Evolutionary conservation across 2,888 invertebrate species (phyloP).

Genomic region (Brassicogethes aeneus): DNA sequence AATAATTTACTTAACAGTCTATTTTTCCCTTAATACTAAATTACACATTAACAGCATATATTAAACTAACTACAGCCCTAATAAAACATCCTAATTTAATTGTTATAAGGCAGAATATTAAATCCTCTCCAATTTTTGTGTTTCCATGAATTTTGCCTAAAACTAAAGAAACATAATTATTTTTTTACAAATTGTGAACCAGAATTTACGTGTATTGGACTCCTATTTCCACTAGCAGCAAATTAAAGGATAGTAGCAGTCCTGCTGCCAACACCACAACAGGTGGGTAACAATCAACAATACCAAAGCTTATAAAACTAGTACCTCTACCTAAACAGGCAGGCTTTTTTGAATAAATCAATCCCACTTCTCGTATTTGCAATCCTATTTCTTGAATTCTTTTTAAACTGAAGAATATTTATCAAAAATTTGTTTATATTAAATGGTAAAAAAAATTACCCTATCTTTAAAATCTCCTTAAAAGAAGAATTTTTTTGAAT

Average conservation of each 20-base stretch:
- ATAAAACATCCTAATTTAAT: too few species aligned
- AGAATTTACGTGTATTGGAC: slow-evolving; percentile 13
- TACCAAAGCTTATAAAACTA: slow-evolving; percentile 52
- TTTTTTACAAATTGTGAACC: neutral
- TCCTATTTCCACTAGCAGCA: slow-evolving; percentile 28
- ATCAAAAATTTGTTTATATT: neutral
- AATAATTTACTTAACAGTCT: too few species aligned
- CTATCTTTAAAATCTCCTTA: slow-evolving; percentile 54
- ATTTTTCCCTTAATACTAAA: too few species aligned
- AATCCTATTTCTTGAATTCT: slow-evolving; percentile 52
- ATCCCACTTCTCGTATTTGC: slow-evolving; percentile 45
- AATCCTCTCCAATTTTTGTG: too few species aligned
- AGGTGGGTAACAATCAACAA: slow-evolving; percentile 50
- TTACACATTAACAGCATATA: too few species aligned
- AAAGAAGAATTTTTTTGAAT: slow-evolving; percentile 54
- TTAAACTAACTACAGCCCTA: too few species aligned
- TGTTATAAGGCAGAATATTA: too few species aligned
- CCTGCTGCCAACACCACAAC: slow-evolving; percentile 30
- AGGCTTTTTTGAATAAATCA: slow-evolving; percentile 52
- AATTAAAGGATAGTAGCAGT: slow-evolving; percentile 20
- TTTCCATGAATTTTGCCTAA: too few species aligned
- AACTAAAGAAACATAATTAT: too few species aligned
- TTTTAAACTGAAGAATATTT: slow-evolving; percentile 39
- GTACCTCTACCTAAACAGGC: slow-evolving; percentile 47
- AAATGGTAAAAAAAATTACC: slow-evolving; percentile 35